Conservation (phyloP, 2,888 invertebrate species). For the Tiphia femorata region DNA sequence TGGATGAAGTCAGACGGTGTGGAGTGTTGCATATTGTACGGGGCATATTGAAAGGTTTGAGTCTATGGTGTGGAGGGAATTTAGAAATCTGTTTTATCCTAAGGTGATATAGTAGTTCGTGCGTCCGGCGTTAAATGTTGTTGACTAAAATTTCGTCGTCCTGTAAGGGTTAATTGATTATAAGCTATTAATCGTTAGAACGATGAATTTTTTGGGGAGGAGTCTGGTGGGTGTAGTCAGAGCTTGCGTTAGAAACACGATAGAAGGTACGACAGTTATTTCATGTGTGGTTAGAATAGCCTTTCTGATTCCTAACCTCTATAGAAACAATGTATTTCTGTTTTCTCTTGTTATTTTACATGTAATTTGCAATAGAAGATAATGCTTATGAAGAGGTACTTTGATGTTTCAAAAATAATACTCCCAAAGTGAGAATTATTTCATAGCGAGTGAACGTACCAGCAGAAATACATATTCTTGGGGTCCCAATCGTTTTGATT, state of each 20-base stretch:
- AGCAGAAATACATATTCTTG: too few species aligned
- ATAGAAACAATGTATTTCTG: too few species aligned
- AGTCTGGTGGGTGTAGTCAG: conserved; percentile 40
- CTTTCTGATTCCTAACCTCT: conserved; percentile 26
- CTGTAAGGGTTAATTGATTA: conserved; percentile 4
- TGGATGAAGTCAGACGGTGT: too few species aligned
- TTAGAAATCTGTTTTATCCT: neutral
- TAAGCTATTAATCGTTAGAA: conserved; percentile 4
- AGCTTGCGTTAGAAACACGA: conserved; percentile 38
- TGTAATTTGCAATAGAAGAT: too few species aligned
- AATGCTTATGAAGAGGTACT: too few species aligned
- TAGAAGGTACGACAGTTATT: conserved; percentile 42
- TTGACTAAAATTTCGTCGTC: neutral
- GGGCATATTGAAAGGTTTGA: neutral
- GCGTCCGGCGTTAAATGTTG: neutral
- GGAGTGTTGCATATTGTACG: too few species aligned
- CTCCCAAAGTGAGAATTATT: too few species aligned
- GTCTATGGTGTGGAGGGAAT: neutral
- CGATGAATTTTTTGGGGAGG: conserved; percentile 53
- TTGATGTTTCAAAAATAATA: too few species aligned
- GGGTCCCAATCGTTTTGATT: too few species aligned
- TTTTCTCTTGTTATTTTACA: too few species aligned
- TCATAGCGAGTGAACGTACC: too few species aligned
- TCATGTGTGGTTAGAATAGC: neutral
- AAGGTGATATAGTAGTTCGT: neutral